Conservation (phyloP, 2,797 vertebrate genomes). For the Arvicola amphibius region DNA sequence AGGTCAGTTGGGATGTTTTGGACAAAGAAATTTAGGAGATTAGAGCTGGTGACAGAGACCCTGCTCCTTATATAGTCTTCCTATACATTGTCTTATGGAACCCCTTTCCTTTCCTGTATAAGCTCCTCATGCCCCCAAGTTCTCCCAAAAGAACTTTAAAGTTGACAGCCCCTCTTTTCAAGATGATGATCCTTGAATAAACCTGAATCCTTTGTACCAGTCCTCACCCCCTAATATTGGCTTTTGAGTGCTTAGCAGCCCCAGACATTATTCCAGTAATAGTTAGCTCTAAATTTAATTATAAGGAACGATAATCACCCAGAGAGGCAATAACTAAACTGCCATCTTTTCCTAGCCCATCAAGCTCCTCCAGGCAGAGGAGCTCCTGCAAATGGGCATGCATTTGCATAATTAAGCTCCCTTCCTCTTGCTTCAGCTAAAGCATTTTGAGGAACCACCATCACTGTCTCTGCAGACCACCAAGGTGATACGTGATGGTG, state of each 20-base stretch:
- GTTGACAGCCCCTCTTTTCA: not conserved
- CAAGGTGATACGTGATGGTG: not conserved
- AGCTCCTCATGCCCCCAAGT: not conserved
- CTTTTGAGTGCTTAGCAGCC: not conserved
- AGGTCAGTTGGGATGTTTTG: not conserved
- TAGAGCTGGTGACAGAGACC: no score
- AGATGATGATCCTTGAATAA: not conserved
- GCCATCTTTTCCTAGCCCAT: not conserved
- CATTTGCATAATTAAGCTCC: conserved; percentile 61
- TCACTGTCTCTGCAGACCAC: not conserved
- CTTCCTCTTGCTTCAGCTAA: not conserved
- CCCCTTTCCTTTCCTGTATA: not conserved
- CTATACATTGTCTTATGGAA: not conserved
- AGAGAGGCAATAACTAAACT: conserved; percentile 43
- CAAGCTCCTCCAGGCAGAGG: not conserved
- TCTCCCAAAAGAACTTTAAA: not conserved
- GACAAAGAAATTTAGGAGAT: not conserved
- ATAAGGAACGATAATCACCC: conserved; percentile 41
- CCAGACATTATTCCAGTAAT: not conserved
- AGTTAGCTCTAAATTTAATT: conserved; percentile 70
- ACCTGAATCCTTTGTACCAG: not conserved
- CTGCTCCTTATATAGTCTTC: no score
- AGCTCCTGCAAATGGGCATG: not conserved
- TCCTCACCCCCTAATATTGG: not conserved
- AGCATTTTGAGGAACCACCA: not conserved